Percentiles rank a stretch among this genome's conserved stretches.
Evolutionary conservation across 2,888 invertebrate genomes (phyloP).

Genomic region (Ditula angustiorana): DNA sequence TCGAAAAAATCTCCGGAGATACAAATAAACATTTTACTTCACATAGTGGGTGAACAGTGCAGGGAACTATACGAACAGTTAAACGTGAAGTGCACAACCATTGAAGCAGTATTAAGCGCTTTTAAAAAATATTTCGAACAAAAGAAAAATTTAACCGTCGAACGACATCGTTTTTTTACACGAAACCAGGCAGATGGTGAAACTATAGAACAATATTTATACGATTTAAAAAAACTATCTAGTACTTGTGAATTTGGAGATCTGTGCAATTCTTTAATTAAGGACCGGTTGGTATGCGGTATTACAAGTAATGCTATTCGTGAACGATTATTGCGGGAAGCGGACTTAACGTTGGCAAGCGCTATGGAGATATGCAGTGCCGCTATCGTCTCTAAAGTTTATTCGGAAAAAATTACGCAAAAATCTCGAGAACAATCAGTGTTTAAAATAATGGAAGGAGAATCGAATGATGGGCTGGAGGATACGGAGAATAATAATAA

Average conservation of each 20-base stretch:
- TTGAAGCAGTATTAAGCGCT: too few relatives aligned
- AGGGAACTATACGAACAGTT: too few relatives aligned
- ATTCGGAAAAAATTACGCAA: conserved; percentile 4
- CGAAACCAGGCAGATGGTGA: neutral
- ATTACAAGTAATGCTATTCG: neutral
- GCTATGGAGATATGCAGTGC: conserved; percentile 14
- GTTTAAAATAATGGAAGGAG: too few relatives aligned
- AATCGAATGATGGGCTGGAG: too few relatives aligned
- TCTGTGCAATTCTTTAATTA: conserved; percentile 6
- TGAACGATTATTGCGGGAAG: conserved; percentile 16
- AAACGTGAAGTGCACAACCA: too few relatives aligned
- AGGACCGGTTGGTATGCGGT: conserved; percentile 9
- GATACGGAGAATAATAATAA: neutral
- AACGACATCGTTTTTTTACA: neutral
- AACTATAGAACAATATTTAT: conserved; percentile 17
- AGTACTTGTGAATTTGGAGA: conserved; percentile 15
- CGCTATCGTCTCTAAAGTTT: conserved; percentile 2
- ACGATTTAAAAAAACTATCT: conserved; percentile 4
- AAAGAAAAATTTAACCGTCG: too few relatives aligned
- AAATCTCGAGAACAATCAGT: neutral
- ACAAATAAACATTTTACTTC: too few relatives aligned
- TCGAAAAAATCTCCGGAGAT: too few relatives aligned
- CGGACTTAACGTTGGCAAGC: too few relatives aligned
- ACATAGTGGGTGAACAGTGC: too few relatives aligned
- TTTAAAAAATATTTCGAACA: too few relatives aligned